phyloP scores from a whole-genome alignment of 2,113 vertebrate species.

The Ammodytes marinus region DNA sequence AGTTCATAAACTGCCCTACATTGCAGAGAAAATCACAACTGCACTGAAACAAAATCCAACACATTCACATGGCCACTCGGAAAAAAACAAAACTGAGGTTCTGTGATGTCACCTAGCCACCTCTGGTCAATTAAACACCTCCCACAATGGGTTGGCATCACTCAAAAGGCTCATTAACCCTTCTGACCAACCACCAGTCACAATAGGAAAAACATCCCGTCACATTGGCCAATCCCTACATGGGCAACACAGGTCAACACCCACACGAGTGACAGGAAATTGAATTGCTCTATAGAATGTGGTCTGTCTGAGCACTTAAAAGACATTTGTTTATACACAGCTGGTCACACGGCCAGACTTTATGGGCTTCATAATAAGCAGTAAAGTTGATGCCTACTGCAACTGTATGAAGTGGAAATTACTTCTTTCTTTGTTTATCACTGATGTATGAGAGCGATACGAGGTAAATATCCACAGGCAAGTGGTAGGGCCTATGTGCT shows the following conservation, averaged over 20 bases:
- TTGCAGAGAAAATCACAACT: slow-evolving; percentile 58
- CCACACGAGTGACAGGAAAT: slow-evolving; percentile 87
- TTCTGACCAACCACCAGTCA: slow-evolving; percentile 85
- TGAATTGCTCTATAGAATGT: slow-evolving; percentile 80
- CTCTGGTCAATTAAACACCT: slow-evolving; percentile 88
- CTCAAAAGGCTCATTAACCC: slow-evolving; percentile 89
- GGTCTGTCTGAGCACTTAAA: slow-evolving; percentile 83
- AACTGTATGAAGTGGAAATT: slow-evolving; percentile 39
- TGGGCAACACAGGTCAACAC: slow-evolving; percentile 81
- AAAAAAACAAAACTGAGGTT: slow-evolving; percentile 80
- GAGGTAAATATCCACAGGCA: slow-evolving; percentile 45
- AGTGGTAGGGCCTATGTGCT: neutral
- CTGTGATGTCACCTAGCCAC: slow-evolving; percentile 80
- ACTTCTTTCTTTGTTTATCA: slow-evolving; percentile 29
- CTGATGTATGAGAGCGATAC: slow-evolving; percentile 41
- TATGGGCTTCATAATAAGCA: slow-evolving; percentile 58
- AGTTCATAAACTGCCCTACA: slow-evolving; percentile 66
- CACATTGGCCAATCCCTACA: slow-evolving; percentile 79
- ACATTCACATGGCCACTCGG: slow-evolving; percentile 72
- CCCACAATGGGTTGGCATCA: slow-evolving; percentile 83
- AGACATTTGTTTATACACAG: slow-evolving; percentile 85
- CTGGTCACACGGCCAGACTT: slow-evolving; percentile 70
- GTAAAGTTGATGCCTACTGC: slow-evolving; percentile 57
- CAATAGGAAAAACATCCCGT: slow-evolving; percentile 76
- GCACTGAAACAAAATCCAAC: slow-evolving; percentile 75